Percentiles rank a stretch among this genome's conserved stretches.
phyloP scores from a whole-genome alignment of 2,113 vertebrate species.

The Ceyx margarethae region DNA sequence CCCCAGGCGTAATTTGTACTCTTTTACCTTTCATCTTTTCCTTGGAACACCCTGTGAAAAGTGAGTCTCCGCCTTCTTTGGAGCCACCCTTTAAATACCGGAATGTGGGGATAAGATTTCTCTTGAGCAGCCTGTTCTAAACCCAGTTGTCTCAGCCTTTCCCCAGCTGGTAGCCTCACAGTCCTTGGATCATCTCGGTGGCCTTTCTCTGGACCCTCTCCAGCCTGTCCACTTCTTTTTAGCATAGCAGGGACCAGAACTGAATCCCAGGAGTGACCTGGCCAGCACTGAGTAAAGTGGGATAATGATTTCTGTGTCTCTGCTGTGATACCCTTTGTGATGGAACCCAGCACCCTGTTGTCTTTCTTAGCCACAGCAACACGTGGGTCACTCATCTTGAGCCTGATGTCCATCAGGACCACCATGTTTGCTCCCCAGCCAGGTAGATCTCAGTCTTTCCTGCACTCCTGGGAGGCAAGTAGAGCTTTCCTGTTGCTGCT shows the following conservation, averaged over 20 bases:
- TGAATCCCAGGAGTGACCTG: neutral
- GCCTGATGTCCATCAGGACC: neutral
- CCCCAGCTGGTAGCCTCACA: neutral
- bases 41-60: neutral
- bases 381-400: neutral
- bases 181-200: neutral
- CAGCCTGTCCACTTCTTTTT: neutral
- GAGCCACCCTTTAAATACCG: neutral
- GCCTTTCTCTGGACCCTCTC: neutral
- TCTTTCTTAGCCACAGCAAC: neutral
- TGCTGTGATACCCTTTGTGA: neutral
- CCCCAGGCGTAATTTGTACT: neutral
- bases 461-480: neutral
- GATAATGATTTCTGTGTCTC: neutral
- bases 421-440: neutral
- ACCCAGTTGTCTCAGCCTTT: neutral
- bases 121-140: neutral
- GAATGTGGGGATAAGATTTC: neutral
- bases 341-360: neutral
- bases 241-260: neutral
- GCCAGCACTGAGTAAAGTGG: neutral
- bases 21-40: neutral
- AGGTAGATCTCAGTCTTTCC: neutral
- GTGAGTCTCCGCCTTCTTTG: neutral
- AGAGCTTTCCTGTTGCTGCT: neutral